A percentile compares a stretch with the other conserved stretches of the same genome.
phyloP scores from a whole-genome alignment of 2,113 vertebrate genomes.

The Zosterops hypoxanthus region DNA sequence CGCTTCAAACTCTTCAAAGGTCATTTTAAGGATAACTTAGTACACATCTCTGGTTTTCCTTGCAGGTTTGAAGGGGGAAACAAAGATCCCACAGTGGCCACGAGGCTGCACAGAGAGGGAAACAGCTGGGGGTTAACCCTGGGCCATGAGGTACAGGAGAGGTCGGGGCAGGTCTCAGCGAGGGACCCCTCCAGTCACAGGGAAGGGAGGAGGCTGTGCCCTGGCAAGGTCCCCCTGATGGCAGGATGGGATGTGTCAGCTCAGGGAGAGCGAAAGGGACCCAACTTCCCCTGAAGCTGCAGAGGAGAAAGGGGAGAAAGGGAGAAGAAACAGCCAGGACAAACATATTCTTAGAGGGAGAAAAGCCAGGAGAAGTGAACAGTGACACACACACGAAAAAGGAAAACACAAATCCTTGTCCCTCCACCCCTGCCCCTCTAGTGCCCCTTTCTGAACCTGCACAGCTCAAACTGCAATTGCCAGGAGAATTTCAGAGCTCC shows the following conservation, averaged over 20 bases:
- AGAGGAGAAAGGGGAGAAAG: not conserved
- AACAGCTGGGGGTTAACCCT: not conserved
- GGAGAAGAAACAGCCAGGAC: not conserved
- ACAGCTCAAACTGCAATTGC: not conserved
- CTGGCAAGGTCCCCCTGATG: not conserved
- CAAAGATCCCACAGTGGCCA: not conserved
- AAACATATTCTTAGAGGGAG: not conserved
- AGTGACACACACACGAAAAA: not conserved
- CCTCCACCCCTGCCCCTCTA: not conserved
- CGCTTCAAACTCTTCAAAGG: not conserved
- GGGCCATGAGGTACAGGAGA: not conserved
- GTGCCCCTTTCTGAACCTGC: not conserved
- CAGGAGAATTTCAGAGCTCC: not conserved
- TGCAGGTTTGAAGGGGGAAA: not conserved
- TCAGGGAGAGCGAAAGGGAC: not conserved
- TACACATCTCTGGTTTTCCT: fast-evolving
- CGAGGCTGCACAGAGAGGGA: not conserved
- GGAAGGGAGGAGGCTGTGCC: not conserved
- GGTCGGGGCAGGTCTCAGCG: not conserved
- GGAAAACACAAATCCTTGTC: not conserved
- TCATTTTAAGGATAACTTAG: not conserved
- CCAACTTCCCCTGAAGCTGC: not conserved
- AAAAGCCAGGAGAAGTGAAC: not conserved
- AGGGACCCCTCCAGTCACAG: not conserved
- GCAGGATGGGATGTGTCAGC: not conserved